Base-by-base conservation (phyloP, 2,888 invertebrate genomes). In the Bellardia pandia region DNA sequence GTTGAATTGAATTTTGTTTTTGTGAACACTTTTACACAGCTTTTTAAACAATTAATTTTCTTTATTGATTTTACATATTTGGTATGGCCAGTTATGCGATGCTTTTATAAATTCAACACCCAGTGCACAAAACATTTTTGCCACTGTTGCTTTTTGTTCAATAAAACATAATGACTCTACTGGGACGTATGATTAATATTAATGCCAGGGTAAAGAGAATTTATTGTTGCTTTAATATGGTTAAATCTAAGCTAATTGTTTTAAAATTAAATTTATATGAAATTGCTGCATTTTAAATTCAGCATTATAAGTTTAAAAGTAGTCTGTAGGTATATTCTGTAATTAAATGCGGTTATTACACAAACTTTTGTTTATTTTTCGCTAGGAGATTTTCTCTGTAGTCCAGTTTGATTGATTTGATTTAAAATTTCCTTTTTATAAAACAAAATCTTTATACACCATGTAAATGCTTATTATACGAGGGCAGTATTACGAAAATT, bases 111-210 rank as follows among this genome's bases (percentile, higher is more conserved):
- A 68, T 42, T 3, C 23, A 56, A 56, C 4, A 23, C 37, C 48
- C 7, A 30, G 40, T n/a, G 58, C 13, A 14, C n/a, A 60, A 79
- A 79, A 60, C 37, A 42, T n/a, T 72, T 68, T 72, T 45, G 3
- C 53, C 53, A 56, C 48, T 33, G 5, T 14, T 64, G 51, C n/a
- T 56, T 8, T 42, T 14, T 42, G 11, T 42, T 48, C 16, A 23
- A 58, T 56, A 48, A 83, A 72, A 45, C 14, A 14, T 56, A 72
- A 78, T 66, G 71, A 33, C 66, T 37, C 78, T 40, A 58, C n/a
- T 6, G 40, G 48, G 53, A 58, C 42, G 48, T 68, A 58, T 74
- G 78, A 78, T 80, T 80, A 42, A 72, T 62, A 64, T 62, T 37
- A 58, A 62, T 80, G 40, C 1, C 48, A 79, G 14, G 11, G 11